Conservation (phyloP, 2,888 invertebrate species). For the Smittia aterrima region DNA sequence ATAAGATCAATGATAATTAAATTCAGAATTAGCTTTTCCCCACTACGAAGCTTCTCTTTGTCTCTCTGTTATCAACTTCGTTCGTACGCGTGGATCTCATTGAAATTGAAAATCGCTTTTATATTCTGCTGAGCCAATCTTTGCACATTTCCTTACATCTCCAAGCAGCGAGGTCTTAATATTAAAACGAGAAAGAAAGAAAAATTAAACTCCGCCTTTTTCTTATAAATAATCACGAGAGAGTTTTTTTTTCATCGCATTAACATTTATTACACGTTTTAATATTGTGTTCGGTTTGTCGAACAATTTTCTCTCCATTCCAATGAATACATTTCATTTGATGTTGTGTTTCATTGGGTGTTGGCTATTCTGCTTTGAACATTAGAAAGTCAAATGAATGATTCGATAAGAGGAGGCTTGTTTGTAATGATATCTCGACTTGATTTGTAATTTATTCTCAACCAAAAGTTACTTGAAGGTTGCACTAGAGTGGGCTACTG, state of each 20-base stretch:
- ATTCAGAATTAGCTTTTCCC: background rate
- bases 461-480: too few species aligned
- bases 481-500: too few species aligned
- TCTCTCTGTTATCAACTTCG: background rate
- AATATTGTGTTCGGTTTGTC: constrained; percentile 30
- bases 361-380: too few species aligned
- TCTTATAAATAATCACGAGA: constrained; percentile 24
- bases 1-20: constrained; percentile 35
- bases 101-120: background rate
- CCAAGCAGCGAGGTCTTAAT: background rate
- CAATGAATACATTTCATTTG: constrained; percentile 34
- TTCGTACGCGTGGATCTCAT: background rate
- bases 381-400: background rate
- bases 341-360: constrained; percentile 22
- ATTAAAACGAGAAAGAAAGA: constrained; percentile 22
- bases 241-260: background rate
- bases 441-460: too few species aligned
- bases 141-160: background rate
- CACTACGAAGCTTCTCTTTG: too few species aligned
- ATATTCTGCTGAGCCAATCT: constrained; percentile 9
- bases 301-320: constrained; percentile 5
- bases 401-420: too few species aligned
- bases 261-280: constrained; percentile 41
- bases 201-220: constrained; percentile 41
- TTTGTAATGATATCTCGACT: too few species aligned